A percentile compares a stretch with the other conserved stretches of the same genome.
Evolutionary conservation across 2,888 invertebrate species (phyloP).

Genomic region (Tridacna crocea): DNA sequence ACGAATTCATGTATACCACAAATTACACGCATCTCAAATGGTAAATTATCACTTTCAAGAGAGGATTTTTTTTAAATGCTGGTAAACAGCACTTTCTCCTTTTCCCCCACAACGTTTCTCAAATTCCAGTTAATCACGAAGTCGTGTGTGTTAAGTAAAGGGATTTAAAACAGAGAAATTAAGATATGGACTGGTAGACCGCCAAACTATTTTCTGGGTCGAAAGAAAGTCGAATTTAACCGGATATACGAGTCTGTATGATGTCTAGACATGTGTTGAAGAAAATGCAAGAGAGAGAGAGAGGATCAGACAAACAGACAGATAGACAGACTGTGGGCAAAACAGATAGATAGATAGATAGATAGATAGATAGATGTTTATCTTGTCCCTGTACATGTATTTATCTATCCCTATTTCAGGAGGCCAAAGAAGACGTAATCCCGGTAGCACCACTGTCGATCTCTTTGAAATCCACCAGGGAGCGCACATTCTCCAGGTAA

Average conservation of each 20-base stretch:
- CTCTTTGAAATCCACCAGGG: conserved; percentile 98
- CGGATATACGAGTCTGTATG: neutral
- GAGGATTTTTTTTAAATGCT: too few relatives aligned
- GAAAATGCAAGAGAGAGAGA: neutral
- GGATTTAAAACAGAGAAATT: neutral
- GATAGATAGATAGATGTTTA: too few relatives aligned
- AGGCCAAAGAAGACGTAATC: conserved; percentile 74
- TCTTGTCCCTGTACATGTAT: too few relatives aligned
- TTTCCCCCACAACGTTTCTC: too few relatives aligned
- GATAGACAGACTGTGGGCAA: neutral
- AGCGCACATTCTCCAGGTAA: conserved; percentile 98
- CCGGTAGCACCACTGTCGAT: conserved; percentile 88
- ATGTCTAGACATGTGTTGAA: neutral
- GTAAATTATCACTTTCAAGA: too few relatives aligned
- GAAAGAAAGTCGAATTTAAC: neutral
- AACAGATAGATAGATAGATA: neutral
- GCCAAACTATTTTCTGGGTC: conserved; percentile 11
- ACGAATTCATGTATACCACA: too few relatives aligned
- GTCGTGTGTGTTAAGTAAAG: too few relatives aligned
- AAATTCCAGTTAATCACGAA: too few relatives aligned
- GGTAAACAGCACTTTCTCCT: too few relatives aligned
- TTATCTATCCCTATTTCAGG: conserved; percentile 58
- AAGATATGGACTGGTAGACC: conserved; percentile 3
- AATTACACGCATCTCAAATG: too few relatives aligned
- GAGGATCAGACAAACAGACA: neutral